phyloP scores from a whole-genome alignment of 2,113 vertebrate genomes.

The Zootoca vivipara region DNA sequence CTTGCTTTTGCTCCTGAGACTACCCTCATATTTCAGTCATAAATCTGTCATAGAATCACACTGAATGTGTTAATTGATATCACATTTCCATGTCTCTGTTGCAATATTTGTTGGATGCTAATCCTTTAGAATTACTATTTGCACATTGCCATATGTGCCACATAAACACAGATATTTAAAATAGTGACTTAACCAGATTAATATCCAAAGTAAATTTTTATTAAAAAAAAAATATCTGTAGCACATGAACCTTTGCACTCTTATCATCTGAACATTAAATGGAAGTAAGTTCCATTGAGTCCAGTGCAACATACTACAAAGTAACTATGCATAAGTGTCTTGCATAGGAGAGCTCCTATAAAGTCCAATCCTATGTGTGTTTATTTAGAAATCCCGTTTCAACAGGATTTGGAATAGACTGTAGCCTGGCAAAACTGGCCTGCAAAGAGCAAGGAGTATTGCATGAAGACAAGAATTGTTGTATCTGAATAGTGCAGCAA shows the following conservation, averaged over 20 bases:
- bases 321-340: not conserved
- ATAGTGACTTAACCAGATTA: not conserved
- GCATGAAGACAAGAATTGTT: not conserved
- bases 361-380: not conserved
- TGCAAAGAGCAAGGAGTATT: not conserved
- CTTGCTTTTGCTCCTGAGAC: not conserved
- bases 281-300: not conserved
- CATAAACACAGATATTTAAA: not conserved
- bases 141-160: not conserved
- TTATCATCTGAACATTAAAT: not conserved
- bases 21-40: not conserved
- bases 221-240: not conserved
- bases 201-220: not conserved
- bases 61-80: constrained; percentile 3
- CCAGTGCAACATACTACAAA: not conserved
- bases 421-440: not conserved
- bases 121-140: not conserved
- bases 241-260: not conserved
- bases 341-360: not conserved
- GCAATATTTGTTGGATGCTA: constrained; percentile 3
- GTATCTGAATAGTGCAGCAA: not conserved
- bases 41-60: not conserved
- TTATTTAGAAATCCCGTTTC: not conserved
- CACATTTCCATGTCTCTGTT: not conserved
- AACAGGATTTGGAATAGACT: not conserved